phyloP scores from a whole-genome alignment of 2,888 invertebrate genomes.

The Hartigia nigra region DNA sequence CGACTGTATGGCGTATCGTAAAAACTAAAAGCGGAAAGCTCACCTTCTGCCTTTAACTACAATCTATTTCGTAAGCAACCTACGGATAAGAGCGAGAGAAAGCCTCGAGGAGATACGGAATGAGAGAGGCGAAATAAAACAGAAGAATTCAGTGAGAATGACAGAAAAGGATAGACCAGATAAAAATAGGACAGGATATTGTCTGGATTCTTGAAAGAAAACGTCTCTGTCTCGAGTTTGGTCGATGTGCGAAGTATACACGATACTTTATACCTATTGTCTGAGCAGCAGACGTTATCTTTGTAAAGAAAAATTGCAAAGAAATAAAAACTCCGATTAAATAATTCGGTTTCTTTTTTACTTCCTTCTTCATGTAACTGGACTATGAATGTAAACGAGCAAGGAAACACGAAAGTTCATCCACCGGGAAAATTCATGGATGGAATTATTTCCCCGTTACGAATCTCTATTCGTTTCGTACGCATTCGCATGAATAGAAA shows the following conservation, averaged over 20 bases:
- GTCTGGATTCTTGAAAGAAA: neutral
- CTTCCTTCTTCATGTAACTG: neutral
- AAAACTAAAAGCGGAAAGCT: constrained; percentile 17
- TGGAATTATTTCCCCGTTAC: neutral
- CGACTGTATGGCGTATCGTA: constrained; percentile 11
- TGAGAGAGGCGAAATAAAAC: neutral
- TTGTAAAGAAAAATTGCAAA: neutral
- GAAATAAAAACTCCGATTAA: neutral
- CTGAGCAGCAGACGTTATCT: neutral
- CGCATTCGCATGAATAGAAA: neutral
- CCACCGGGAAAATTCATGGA: neutral
- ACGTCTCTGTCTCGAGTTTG: neutral
- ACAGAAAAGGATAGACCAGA: neutral
- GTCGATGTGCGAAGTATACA: neutral
- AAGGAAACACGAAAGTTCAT: neutral
- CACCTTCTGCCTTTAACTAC: constrained; percentile 12
- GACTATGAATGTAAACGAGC: neutral
- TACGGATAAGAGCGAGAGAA: neutral
- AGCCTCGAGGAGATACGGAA: neutral
- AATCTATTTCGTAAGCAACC: neutral
- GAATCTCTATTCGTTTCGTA: neutral
- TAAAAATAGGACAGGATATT: constrained; percentile 21
- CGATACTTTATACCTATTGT: neutral
- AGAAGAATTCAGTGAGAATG: neutral
- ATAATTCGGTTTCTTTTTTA: neutral